Evolutionary conservation across 2,888 invertebrate species (phyloP).

Genomic region (Malthinus seriepunctatus): DNA sequence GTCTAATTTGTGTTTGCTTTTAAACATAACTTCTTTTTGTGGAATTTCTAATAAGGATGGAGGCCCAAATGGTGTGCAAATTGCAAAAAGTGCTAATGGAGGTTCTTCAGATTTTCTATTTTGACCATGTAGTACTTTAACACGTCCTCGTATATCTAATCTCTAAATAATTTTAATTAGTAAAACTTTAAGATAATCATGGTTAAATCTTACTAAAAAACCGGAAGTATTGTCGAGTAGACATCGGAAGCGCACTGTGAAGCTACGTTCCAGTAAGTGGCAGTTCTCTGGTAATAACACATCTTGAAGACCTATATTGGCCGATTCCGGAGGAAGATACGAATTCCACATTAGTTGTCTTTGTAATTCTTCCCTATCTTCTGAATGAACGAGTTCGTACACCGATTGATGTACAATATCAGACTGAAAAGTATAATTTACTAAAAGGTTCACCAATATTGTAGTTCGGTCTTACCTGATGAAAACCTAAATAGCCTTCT

Average conservation of each 20-base stretch:
- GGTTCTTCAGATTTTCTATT: conserved; percentile 93
- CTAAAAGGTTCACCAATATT: background rate
- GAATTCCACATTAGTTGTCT: conserved; percentile 95
- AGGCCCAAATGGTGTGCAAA: conserved; percentile 99
- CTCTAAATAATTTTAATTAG: conserved; percentile 65
- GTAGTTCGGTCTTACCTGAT: conserved; percentile 77
- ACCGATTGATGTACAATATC: conserved; percentile 99
- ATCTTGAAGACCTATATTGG: conserved; percentile 82
- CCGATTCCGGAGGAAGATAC: conserved; percentile 80
- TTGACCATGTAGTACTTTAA: conserved; percentile 95
- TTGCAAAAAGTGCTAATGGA: conserved; percentile 92
- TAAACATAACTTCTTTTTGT: conserved; percentile 99
- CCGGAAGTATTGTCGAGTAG: conserved; percentile 99
- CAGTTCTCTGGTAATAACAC: conserved; percentile 86
- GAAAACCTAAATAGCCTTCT: conserved; percentile 99
- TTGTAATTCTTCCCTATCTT: conserved; percentile 97
- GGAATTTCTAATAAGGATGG: conserved; percentile 96
- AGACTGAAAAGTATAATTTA: conserved; percentile 68
- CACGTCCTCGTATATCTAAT: conserved; percentile 95
- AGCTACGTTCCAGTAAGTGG: conserved; percentile 91
- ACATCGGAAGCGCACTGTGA: conserved; percentile 98
- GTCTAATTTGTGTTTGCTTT: conserved; percentile 98
- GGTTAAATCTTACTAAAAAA: conserved; percentile 79
- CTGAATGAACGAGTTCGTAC: conserved; percentile 98
- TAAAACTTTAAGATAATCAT: background rate